Evolutionary conservation across 2,888 invertebrate species (phyloP).

Genomic region (Melanophora roralis): DNA sequence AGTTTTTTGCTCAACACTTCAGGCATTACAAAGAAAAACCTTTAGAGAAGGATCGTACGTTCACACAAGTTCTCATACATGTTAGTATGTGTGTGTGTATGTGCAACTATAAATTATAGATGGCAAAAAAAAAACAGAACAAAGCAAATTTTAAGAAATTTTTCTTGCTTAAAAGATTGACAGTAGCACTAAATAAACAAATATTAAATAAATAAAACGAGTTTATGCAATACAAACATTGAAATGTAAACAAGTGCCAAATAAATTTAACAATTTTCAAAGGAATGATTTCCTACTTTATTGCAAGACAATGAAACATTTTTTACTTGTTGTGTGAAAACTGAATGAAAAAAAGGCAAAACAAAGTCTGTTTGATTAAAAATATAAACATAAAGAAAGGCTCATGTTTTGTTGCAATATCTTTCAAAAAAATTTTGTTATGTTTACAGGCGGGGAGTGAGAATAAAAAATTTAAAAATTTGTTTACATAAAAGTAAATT

Average conservation of each 20-base stretch:
- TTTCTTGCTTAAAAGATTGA: constrained; percentile 30
- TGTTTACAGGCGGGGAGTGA: constrained; percentile 57
- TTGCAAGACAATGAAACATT: constrained; percentile 28
- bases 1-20: neutral
- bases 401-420: constrained; percentile 19
- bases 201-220: too few species aligned
- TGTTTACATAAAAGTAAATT: constrained; percentile 25
- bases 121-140: neutral
- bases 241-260: constrained; percentile 64
- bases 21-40: neutral
- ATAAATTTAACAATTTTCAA: constrained; percentile 26
- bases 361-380: neutral
- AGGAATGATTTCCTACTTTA: neutral
- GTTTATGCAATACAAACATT: constrained; percentile 29
- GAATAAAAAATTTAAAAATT: constrained; percentile 29
- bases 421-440: constrained; percentile 11
- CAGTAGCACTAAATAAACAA: constrained; percentile 61
- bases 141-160: constrained; percentile 31
- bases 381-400: neutral
- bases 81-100: too few species aligned
- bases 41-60: too few species aligned
- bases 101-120: neutral
- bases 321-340: constrained; percentile 48
- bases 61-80: neutral
- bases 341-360: neutral